phyloP scores from a whole-genome alignment of 2,797 vertebrate genomes.

The Rhadinocentrus ornatus region DNA sequence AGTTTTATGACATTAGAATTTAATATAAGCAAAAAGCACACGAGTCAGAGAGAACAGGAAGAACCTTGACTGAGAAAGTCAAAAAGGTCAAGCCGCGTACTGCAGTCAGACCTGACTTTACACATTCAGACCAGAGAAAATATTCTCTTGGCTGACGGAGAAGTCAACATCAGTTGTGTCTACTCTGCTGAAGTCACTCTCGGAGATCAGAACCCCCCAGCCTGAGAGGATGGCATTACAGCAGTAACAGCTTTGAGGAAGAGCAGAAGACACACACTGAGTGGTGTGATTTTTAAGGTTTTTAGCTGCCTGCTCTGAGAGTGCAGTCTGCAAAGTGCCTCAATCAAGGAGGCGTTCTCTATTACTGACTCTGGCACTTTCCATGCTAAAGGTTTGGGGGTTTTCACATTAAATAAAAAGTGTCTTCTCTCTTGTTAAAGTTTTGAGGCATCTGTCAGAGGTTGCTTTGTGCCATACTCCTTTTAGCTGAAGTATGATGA shows the following conservation, averaged over 20 bases:
- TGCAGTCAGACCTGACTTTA: background rate
- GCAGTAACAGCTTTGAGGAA: conserved; percentile 6
- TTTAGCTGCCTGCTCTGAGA: conserved; percentile 30
- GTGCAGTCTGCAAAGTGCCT: conserved; percentile 23
- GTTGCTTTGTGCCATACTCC: background rate
- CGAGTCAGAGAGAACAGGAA: background rate
- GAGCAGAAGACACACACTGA: conserved; percentile 2
- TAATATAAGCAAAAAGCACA: background rate
- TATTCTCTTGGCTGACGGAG: background rate
- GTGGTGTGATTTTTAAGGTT: conserved; percentile 15
- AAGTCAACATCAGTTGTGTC: conserved; percentile 11
- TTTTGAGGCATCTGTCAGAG: background rate
- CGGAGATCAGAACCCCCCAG: conserved; percentile 19
- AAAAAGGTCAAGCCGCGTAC: background rate
- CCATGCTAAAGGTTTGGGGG: background rate
- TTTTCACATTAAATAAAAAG: background rate
- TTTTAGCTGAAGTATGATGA: background rate
- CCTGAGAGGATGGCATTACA: conserved; percentile 27
- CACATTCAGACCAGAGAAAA: conserved; percentile 1
- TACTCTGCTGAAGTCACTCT: conserved; percentile 19
- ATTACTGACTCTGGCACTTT: background rate
- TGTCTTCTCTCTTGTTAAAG: no score
- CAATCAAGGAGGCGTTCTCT: background rate
- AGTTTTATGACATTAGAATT: background rate
- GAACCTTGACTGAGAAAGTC: background rate